phyloP scores from a whole-genome alignment of 2,888 invertebrate genomes.

The Brachypterus glaber region DNA sequence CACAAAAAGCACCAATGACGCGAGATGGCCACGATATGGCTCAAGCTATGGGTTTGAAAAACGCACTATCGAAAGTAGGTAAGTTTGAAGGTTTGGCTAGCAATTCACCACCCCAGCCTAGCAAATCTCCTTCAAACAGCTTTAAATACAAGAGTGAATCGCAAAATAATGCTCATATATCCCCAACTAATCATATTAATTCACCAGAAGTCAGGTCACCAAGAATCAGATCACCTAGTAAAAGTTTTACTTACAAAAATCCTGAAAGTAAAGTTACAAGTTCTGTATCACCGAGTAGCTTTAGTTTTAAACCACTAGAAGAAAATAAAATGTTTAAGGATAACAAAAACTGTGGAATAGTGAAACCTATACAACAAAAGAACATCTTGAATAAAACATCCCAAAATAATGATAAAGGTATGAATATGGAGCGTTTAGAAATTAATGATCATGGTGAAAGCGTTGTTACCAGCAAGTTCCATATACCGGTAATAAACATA shows the following conservation, averaged over 20 bases:
- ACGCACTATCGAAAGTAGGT: slow-evolving; percentile 46
- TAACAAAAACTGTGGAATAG: slow-evolving; percentile 23
- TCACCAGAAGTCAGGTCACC: background rate
- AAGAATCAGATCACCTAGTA: slow-evolving; percentile 15
- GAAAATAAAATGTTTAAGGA: slow-evolving; percentile 7
- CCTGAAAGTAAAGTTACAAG: slow-evolving; percentile 9
- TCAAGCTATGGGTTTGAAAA: slow-evolving; percentile 45
- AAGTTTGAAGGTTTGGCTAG: slow-evolving; percentile 13
- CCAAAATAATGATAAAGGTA: slow-evolving; percentile 22
- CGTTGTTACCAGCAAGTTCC: slow-evolving; percentile 40
- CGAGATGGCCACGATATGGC: slow-evolving; percentile 48
- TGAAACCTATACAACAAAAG: slow-evolving; percentile 25
- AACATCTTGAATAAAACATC: slow-evolving; percentile 14
- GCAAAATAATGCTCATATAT: too few species aligned
- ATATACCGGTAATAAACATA: slow-evolving; percentile 32
- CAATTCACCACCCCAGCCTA: slow-evolving; percentile 6
- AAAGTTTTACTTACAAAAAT: slow-evolving; percentile 19
- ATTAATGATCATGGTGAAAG: slow-evolving; percentile 38
- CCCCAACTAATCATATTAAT: too few species aligned
- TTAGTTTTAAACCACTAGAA: slow-evolving; percentile 11
- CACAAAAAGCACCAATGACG: slow-evolving; percentile 46
- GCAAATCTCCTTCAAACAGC: slow-evolving; percentile 14
- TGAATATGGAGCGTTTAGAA: slow-evolving; percentile 33
- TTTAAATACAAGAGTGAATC: slow-evolving; percentile 2
- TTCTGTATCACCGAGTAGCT: slow-evolving; percentile 15